These are phyloP conservation scores for Plecotus auritus DNA, from an alignment of 2,113 vertebrate genomes.

Conservation along the genomic window DNA sequence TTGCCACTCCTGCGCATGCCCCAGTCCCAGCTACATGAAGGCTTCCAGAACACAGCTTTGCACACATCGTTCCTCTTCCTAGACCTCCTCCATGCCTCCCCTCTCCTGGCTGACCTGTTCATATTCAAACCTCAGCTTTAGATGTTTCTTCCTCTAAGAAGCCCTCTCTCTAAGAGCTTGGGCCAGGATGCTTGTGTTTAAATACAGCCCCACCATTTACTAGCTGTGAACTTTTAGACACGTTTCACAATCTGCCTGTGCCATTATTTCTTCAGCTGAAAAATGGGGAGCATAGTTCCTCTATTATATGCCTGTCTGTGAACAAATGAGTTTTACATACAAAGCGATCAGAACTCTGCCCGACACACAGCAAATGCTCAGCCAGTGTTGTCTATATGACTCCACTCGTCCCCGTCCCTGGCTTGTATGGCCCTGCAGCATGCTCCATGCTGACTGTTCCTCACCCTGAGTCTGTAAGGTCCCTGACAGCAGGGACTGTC, in stretches of 20 bases:
- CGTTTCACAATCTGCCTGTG: not conserved
- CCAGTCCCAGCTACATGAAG: not conserved
- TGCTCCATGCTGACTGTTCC: not conserved
- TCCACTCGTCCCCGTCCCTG: not conserved
- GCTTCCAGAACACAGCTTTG: not conserved
- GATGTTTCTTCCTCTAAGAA: not conserved
- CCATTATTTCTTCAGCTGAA: not conserved
- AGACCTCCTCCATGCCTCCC: not conserved
- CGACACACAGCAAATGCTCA: not conserved
- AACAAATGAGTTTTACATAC: not conserved
- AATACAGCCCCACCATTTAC: not conserved
- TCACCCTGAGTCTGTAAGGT: not conserved
- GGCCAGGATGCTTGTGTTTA: not conserved
- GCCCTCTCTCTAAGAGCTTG: not conserved
- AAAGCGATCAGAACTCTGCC: not conserved
- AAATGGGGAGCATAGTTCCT: not conserved
- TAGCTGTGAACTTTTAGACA: not conserved
- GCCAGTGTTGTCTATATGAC: accelerated
- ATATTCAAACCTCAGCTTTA: not conserved
- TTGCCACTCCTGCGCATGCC: not conserved
- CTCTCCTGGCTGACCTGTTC: not conserved
- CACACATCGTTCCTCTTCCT: not conserved
- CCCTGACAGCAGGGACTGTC: too few species aligned
- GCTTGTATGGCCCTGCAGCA: accelerated
- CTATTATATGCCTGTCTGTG: accelerated